phyloP scores from a whole-genome alignment of 2,113 vertebrate species.

The Barbus barbus region DNA sequence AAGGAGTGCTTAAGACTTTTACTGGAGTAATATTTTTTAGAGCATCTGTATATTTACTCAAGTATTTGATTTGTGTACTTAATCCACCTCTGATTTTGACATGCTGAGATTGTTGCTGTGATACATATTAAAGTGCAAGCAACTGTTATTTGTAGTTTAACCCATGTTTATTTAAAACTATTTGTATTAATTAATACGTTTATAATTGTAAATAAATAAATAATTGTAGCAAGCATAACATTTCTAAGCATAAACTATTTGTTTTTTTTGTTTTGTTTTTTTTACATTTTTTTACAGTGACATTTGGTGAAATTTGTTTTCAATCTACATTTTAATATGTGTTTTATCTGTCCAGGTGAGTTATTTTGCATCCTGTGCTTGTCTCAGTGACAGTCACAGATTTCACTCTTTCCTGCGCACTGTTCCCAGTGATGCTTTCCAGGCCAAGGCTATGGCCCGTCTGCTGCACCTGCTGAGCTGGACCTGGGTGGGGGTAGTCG shows the following conservation, averaged over 20 bases:
- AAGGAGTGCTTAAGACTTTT: too few species aligned
- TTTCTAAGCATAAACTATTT: background rate
- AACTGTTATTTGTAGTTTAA: background rate
- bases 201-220: too few species aligned
- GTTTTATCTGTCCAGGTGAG: constrained; percentile 52
- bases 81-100: background rate
- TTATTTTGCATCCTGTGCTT: constrained; percentile 58
- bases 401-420: constrained; percentile 62
- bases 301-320: background rate
- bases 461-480: constrained; percentile 62
- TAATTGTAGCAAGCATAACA: background rate
- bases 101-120: background rate
- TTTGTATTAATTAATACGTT: background rate
- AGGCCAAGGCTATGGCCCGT: constrained; percentile 59
- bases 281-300: too few species aligned
- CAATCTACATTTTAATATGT: background rate
- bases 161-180: background rate
- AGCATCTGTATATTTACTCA: too few species aligned
- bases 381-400: constrained; percentile 46
- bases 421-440: constrained; percentile 65
- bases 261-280: background rate
- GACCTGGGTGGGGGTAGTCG: constrained; percentile 65
- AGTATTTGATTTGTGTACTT: too few species aligned
- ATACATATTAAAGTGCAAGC: background rate
- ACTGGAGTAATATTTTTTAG: too few species aligned